These are phyloP conservation scores for Adrianichthys oophorus DNA, from an alignment of 2,797 vertebrate genomes.

Conservation along the genomic window DNA sequence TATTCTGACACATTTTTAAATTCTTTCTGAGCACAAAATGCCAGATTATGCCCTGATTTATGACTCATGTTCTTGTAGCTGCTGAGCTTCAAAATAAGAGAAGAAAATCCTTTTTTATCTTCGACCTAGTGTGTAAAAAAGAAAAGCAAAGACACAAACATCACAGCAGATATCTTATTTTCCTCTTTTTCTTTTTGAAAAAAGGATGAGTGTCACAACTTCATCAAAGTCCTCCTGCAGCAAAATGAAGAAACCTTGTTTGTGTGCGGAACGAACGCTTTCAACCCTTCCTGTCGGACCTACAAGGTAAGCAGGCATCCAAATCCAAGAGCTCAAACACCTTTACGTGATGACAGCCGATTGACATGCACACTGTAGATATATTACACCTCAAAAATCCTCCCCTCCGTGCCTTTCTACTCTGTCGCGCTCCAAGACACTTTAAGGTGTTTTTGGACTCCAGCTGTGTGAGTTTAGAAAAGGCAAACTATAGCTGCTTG, in stretches of 20 bases:
- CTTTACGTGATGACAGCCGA: conserved; percentile 4
- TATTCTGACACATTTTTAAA: no score
- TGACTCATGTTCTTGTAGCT: conserved; percentile 8
- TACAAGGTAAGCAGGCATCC: conserved; percentile 82
- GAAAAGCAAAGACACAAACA: conserved; percentile 26
- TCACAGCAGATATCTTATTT: conserved; percentile 24
- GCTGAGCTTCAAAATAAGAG: conserved; percentile 27
- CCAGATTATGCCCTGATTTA: background rate
- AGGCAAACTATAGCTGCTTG: conserved; percentile 17
- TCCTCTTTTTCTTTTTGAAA: conserved; percentile 18
- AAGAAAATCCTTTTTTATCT: conserved; percentile 14
- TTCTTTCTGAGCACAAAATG: no score
- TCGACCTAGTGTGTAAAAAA: conserved; percentile 19
- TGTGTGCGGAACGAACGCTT: conserved; percentile 97
- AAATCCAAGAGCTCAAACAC: background rate
- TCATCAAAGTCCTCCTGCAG: conserved; percentile 97
- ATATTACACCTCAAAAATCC: background rate
- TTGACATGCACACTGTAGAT: conserved; percentile 1
- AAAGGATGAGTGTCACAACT: conserved; percentile 99
- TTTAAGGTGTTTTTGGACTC: conserved; percentile 9
- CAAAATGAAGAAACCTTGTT: conserved; percentile 92
- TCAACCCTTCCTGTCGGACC: conserved; percentile 94
- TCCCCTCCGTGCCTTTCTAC: background rate
- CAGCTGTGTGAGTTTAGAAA: conserved; percentile 12
- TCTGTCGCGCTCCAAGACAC: conserved; percentile 8